phyloP scores from a whole-genome alignment of 1,140 invertebrate species.

The Tenebrio molitor region DNA sequence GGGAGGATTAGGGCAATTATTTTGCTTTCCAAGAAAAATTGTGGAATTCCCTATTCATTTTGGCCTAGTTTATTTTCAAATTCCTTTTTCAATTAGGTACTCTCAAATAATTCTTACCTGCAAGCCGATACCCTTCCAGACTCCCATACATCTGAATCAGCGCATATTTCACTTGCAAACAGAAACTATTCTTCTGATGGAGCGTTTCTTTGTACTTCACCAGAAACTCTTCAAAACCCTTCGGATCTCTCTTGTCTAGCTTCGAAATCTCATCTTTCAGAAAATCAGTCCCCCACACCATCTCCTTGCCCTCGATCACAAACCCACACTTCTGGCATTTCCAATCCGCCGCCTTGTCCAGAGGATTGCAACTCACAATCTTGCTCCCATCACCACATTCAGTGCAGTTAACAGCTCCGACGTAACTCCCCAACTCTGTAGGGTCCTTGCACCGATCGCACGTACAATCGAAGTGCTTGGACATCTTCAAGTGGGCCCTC shows the following conservation, averaged over 20 bases:
- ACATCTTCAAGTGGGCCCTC: constrained; percentile 71
- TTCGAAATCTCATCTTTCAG: constrained; percentile 72
- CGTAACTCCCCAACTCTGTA: constrained; percentile 73
- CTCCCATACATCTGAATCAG: constrained; percentile 76
- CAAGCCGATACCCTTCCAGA: constrained; percentile 65
- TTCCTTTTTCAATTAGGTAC: too few species aligned
- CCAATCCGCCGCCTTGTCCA: constrained; percentile 73
- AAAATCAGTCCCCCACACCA: constrained; percentile 71
- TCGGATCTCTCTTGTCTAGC: constrained; percentile 69
- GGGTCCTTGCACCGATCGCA: constrained; percentile 74
- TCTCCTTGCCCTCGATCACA: constrained; percentile 69
- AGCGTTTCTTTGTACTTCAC: constrained; percentile 71
- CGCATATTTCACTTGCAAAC: constrained; percentile 76
- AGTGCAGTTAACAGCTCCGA: constrained; percentile 73
- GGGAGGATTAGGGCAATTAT: too few species aligned
- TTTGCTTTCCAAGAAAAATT: too few species aligned
- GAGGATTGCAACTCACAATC: constrained; percentile 72
- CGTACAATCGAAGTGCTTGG: constrained; percentile 75
- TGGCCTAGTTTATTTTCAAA: too few species aligned
- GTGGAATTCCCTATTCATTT: too few species aligned
- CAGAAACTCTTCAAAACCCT: constrained; percentile 73
- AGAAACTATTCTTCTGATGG: constrained; percentile 74
- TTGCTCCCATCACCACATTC: constrained; percentile 62
- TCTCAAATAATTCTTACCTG: too few species aligned
- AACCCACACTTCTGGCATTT: constrained; percentile 73